A percentile compares a stretch with the other conserved stretches of the same genome.
Evolutionary conservation across 1,140 invertebrate species (phyloP).

Genomic region (Sipha flava): DNA sequence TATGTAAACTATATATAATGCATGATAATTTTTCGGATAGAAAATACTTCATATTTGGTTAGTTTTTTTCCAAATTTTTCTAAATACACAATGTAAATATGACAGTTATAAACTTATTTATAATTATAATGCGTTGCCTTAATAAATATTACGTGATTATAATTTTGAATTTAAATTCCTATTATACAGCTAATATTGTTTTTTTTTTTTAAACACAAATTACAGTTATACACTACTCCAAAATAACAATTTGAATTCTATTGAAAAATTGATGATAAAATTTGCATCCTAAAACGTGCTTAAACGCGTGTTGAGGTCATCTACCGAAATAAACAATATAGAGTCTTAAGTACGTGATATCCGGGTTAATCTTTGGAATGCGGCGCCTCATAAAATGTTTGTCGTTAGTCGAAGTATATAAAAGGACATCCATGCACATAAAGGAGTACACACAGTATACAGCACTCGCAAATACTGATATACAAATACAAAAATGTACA

Average conservation of each 20-base stretch:
- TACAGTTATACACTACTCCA: background rate
- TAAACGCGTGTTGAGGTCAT: background rate
- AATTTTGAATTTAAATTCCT: background rate
- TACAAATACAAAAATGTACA: too few relatives aligned
- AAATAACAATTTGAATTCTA: background rate
- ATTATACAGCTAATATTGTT: background rate
- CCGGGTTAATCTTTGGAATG: background rate
- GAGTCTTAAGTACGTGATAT: slow-evolving; percentile 2
- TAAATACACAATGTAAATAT: too few relatives aligned
- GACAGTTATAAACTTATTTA: too few relatives aligned
- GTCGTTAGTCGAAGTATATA: background rate
- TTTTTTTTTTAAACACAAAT: background rate
- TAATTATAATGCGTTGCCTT: background rate
- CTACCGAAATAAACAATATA: background rate
- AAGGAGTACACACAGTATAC: background rate
- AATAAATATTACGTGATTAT: background rate
- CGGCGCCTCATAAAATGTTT: background rate
- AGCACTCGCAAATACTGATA: too few relatives aligned
- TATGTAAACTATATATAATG: too few relatives aligned
- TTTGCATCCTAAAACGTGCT: background rate
- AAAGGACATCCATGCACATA: background rate
- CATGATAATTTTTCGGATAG: too few relatives aligned
- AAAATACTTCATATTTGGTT: too few relatives aligned
- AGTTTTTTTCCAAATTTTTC: too few relatives aligned
- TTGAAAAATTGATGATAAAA: background rate